These are phyloP conservation scores for Montipora efflorescens DNA, from an alignment of 64 coral and sea anemone genomes.

Conservation along the genomic window DNA sequence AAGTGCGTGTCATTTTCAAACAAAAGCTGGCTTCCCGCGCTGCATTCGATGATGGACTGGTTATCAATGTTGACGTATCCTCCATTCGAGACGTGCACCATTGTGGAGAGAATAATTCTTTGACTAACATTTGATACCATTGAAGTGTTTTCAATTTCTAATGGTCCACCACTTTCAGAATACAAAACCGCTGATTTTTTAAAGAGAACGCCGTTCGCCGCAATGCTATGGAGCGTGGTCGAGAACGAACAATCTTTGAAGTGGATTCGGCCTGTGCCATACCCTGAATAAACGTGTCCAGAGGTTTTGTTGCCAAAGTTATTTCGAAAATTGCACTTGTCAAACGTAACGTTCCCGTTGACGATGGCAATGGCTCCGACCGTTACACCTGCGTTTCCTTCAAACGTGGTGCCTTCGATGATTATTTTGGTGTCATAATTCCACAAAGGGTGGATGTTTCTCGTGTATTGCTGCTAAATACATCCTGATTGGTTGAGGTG, in stretches of 20 bases:
- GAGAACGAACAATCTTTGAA: conserved; percentile 15
- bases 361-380: background rate
- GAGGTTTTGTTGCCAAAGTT: conserved; percentile 25
- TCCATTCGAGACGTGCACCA: conserved; percentile 13
- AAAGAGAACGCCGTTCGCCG: background rate
- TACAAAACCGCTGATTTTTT: conserved; percentile 8
- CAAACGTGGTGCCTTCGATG: background rate
- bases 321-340: conserved; percentile 11
- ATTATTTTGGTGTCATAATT: background rate
- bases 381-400: background rate
- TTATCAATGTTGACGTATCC: conserved; percentile 28
- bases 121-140: background rate
- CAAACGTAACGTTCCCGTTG: background rate
- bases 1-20: conserved; percentile 8
- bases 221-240: background rate
- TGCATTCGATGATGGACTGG: conserved; percentile 7
- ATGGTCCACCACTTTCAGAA: conserved; percentile 32
- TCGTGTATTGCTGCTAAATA: background rate
- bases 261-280: conserved; percentile 27
- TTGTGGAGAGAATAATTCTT: background rate
- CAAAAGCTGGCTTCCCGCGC: background rate
- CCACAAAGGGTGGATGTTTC: conserved; percentile 11
- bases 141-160: conserved; percentile 33
- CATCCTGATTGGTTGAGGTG: background rate
- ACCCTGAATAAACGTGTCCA: conserved; percentile 27